Evolutionary conservation across 2,888 invertebrate genomes (phyloP), one percentile per base, ranked within the genome.

Genomic region (Petrolisthes cinctipes): DNA sequence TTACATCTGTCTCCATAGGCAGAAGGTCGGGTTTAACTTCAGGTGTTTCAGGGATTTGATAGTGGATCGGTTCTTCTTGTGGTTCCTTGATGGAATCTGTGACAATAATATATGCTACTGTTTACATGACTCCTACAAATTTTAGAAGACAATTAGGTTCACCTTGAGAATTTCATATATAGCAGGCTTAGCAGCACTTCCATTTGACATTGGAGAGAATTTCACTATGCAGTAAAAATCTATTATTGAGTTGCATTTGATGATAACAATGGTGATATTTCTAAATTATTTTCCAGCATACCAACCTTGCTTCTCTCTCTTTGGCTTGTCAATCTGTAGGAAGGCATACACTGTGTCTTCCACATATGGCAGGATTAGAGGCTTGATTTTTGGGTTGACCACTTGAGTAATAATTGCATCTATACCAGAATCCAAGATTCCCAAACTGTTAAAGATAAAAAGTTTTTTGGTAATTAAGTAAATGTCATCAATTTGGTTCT

Each of bases 401-500:
- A 98, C 97, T 94, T 99, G 98, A 92, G 98, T 98, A 0, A 98
- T 97, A 91, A 99, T 97, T 91, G 98, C 95, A 92, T 98, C 97
- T 4, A 98, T 97, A 9, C 98, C 98, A 91, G 95, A 96, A 92
- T 97, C 97, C 91, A 98, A 94, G 93, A 96, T 97, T 78, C 97
- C 97, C 85, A 97, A 96, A 92, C 97, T 97, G 93, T 82, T 79
- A 83, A n/a, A n/a, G 14, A n/a, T n/a, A 71, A n/a, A 71, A 71
- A 17, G 71, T 37, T 0, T 37, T 37, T 37, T 37, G 37, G 37
- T 37, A 37, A 37, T 37, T 37, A 37, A 37, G 37, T 37, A 37
- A 37, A 37, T 37, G 37, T 37, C 37, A 1, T 37, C 37, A 37
- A 2, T 37, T 37, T 37, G 37, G 37, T 37, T 37, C 37, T 37